These are phyloP conservation scores for Fregata magnificens DNA, from an alignment of 2,113 vertebrate species.

Conservation along the genomic window DNA sequence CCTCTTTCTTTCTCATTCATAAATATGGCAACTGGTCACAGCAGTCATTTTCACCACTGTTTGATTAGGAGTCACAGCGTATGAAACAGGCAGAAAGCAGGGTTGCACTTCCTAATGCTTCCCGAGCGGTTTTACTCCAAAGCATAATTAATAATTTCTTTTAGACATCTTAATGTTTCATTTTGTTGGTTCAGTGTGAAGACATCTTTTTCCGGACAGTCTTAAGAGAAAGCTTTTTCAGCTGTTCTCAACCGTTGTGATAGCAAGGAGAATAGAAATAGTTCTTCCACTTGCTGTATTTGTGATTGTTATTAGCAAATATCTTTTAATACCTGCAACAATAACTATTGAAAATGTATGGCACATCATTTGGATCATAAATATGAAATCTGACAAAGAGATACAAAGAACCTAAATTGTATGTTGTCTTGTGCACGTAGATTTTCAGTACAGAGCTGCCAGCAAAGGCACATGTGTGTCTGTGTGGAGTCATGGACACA, in stretches of 20 bases:
- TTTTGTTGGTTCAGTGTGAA: not conserved
- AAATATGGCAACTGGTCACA: not conserved
- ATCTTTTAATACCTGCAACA: not conserved
- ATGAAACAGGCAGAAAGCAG: not conserved
- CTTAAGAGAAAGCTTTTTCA: not conserved
- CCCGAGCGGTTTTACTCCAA: not conserved
- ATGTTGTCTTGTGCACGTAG: rapidly evolving
- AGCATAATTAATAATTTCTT: not conserved
- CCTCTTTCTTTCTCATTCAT: not conserved
- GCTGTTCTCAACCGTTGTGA: not conserved
- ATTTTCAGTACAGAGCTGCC: not conserved
- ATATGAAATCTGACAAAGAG: not conserved
- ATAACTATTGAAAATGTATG: not conserved
- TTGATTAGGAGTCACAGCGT: not conserved
- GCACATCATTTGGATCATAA: not conserved
- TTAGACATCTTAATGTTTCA: not conserved
- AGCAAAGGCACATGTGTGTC: not conserved
- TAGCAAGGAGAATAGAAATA: not conserved
- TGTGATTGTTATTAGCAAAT: not conserved
- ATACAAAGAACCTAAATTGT: not conserved
- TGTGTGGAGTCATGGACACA: not conserved
- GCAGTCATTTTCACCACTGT: not conserved
- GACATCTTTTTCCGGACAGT: not conserved
- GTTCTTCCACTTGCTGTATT: not conserved
- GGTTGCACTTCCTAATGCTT: not conserved